phyloP scores from a whole-genome alignment of 1,140 invertebrate species.

The Drosophila bifasciata region DNA sequence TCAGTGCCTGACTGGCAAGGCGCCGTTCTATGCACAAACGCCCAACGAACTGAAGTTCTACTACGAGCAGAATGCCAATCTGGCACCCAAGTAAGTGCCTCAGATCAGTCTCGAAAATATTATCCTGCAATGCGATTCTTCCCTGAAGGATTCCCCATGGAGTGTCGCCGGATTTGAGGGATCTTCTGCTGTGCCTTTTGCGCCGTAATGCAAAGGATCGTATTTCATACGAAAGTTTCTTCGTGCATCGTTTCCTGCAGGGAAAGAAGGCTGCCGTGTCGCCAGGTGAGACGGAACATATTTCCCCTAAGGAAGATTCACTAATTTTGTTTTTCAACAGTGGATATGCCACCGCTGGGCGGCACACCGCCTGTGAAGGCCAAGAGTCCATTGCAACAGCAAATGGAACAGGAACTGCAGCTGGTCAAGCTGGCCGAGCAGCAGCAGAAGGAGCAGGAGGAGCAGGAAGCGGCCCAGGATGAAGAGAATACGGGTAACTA shows the following conservation, averaged over 20 bases:
- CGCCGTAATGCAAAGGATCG: constrained; percentile 97
- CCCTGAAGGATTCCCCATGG: constrained; percentile 93
- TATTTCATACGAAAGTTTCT: constrained; percentile 98
- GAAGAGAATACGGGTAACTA: constrained; percentile 65
- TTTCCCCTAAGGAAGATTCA: constrained; percentile 11
- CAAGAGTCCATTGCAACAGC: constrained; percentile 79
- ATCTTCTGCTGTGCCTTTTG: constrained; percentile 94
- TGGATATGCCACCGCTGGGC: constrained; percentile 72
- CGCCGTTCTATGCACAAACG: constrained; percentile 98
- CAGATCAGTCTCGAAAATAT: not conserved
- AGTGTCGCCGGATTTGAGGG: constrained; percentile 94
- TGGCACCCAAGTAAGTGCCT: constrained; percentile 94
- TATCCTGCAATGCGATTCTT: not conserved
- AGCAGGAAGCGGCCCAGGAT: constrained; percentile 65
- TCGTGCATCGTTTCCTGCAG: constrained; percentile 95
- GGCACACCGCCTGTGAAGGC: constrained; percentile 75
- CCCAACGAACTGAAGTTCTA: constrained; percentile 99
- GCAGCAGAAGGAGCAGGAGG: constrained; percentile 67
- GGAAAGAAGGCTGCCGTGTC: constrained; percentile 86
- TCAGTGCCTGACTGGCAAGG: constrained; percentile 99
- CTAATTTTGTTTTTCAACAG: constrained; percentile 51
- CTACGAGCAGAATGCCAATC: constrained; percentile 98
- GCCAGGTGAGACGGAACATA: constrained; percentile 58
- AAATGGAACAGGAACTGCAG: constrained; percentile 70
- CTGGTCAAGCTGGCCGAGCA: constrained; percentile 68